Conservation (phyloP, 2,797 vertebrate species). For the Pygocentrus nattereri region DNA sequence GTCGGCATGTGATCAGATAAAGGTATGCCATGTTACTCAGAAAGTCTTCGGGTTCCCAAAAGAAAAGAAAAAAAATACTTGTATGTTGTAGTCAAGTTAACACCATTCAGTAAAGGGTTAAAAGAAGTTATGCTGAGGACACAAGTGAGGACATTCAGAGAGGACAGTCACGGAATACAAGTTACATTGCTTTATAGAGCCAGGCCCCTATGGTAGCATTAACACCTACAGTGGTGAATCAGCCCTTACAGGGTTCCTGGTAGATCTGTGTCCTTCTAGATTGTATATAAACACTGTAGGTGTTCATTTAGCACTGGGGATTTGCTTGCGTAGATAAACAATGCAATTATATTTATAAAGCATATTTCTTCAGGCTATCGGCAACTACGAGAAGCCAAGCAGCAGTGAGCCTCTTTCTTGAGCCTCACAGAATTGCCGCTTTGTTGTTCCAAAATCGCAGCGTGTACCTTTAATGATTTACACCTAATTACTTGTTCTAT, state of each 20-base stretch:
- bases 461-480: not conserved
- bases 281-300: not conserved
- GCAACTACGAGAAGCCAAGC: not conserved
- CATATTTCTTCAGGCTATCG: conserved; percentile 14
- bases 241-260: not conserved
- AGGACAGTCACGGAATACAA: too few species aligned
- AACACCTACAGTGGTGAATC: not conserved
- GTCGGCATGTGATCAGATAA: too few species aligned
- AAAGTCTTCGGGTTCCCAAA: too few species aligned
- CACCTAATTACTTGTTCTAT: conserved; percentile 17
- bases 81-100: too few species aligned
- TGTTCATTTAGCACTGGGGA: conserved; percentile 2
- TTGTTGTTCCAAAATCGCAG: conserved; percentile 5
- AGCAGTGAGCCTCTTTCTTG: not conserved
- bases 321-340: conserved; percentile 33
- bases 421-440: not conserved
- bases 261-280: not conserved
- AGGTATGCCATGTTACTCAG: too few species aligned
- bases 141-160: too few species aligned
- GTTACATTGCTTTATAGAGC: not conserved
- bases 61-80: too few species aligned
- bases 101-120: too few species aligned
- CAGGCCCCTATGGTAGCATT: not conserved
- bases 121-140: too few species aligned
- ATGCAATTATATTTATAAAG: conserved; percentile 36